Conservation (phyloP, 2,113 vertebrate genomes). For the Grallaria varia region DNA sequence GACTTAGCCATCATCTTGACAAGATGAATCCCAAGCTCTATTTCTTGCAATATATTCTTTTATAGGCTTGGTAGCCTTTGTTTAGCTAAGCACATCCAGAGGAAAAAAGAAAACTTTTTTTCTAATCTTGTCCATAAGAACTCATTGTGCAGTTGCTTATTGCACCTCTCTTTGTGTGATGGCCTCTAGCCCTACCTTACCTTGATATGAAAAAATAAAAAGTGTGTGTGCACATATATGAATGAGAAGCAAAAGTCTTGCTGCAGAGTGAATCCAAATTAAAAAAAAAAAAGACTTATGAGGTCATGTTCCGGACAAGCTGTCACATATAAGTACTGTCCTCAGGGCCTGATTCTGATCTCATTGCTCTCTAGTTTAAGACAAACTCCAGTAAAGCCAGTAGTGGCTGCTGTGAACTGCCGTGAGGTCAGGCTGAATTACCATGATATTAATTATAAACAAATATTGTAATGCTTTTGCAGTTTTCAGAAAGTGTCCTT, state of each 20-base stretch:
- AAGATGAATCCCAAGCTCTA: neutral
- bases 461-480: slow-evolving; percentile 6
- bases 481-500: neutral
- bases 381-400: neutral
- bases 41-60: slow-evolving; percentile 20
- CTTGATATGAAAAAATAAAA: neutral
- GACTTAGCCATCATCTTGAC: neutral
- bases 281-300: neutral
- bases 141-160: neutral
- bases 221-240: neutral
- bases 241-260: neutral
- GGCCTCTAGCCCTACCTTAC: neutral
- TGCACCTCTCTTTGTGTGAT: neutral
- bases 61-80: neutral
- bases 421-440: neutral
- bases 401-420: neutral
- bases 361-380: neutral
- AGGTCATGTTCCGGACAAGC: neutral
- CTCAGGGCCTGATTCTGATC: neutral
- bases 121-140: neutral
- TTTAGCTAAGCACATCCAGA: neutral
- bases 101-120: neutral
- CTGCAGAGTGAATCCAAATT: neutral
- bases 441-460: neutral
- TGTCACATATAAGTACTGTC: neutral